These are phyloP conservation scores for Loripinus fragilis DNA, from an alignment of 2,888 invertebrate genomes.

Conservation along the genomic window DNA sequence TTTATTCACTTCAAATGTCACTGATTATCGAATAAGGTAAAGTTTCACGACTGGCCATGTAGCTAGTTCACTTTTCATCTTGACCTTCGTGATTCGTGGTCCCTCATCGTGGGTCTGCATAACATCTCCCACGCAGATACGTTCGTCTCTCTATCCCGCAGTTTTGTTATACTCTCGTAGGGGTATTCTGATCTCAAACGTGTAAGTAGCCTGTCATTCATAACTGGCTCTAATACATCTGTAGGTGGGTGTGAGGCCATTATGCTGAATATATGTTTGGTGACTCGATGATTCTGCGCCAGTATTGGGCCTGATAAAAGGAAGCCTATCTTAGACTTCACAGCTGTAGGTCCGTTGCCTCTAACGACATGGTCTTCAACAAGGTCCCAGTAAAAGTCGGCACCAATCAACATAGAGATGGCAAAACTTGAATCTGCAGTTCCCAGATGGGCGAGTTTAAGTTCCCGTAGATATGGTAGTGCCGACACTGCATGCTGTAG, in stretches of 20 bases:
- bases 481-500: neutral
- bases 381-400: conserved; percentile 53
- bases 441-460: conserved; percentile 45
- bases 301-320: conserved; percentile 40
- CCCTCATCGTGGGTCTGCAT: conserved; percentile 29
- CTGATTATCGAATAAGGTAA: neutral
- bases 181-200: conserved; percentile 24
- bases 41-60: neutral
- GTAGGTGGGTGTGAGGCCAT: conserved; percentile 19
- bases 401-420: conserved; percentile 48
- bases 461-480: conserved; percentile 30
- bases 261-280: conserved; percentile 15
- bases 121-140: conserved; percentile 25
- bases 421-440: conserved; percentile 22
- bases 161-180: conserved; percentile 12
- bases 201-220: conserved; percentile 33
- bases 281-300: neutral
- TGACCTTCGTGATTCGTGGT: conserved; percentile 23
- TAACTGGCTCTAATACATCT: conserved; percentile 31
- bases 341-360: conserved; percentile 52
- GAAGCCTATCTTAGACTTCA: conserved; percentile 50
- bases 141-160: neutral
- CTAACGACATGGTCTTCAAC: conserved; percentile 39
- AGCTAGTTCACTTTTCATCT: neutral
- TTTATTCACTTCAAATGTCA: neutral